Percentiles rank a stretch among this genome's conserved stretches.
Evolutionary conservation across 2,888 invertebrate genomes (phyloP).

Genomic region (Pyrrhosoma nymphula): DNA sequence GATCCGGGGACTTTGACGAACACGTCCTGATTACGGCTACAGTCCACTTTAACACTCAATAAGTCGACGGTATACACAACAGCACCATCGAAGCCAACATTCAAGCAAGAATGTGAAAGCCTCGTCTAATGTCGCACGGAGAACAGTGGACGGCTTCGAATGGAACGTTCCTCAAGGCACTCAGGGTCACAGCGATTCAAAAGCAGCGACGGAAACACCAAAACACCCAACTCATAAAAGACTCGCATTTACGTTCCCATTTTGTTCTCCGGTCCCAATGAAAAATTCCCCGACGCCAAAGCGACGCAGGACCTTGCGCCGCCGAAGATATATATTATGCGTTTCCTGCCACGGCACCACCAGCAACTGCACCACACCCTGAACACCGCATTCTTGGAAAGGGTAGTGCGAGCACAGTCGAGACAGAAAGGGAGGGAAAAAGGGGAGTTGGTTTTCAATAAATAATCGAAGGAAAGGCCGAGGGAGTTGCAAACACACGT

Average conservation of each 20-base stretch:
- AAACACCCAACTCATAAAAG: not conserved
- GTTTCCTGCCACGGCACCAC: not conserved
- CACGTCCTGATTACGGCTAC: no score
- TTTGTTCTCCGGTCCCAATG: not conserved
- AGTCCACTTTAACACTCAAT: no score
- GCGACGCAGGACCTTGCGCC: not conserved
- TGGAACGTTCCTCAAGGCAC: no score
- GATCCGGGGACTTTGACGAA: no score
- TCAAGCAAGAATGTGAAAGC: no score
- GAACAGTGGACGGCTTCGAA: no score
- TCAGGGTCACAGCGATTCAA: no score
- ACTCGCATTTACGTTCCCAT: not conserved
- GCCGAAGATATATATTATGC: no score
- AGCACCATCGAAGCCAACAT: no score
- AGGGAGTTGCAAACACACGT: not conserved
- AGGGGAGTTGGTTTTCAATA: not conserved
- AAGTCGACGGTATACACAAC: no score
- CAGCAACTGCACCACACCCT: conserved; percentile 12
- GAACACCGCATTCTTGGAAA: conserved; percentile 9
- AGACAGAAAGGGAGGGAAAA: not conserved
- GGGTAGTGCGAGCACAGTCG: not conserved
- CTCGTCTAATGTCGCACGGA: no score
- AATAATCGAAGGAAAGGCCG: conserved; percentile 17
- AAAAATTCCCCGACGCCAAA: not conserved
- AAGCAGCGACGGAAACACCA: no score